phyloP scores from a whole-genome alignment of 1,140 invertebrate species.

The Orussus abietinus region DNA sequence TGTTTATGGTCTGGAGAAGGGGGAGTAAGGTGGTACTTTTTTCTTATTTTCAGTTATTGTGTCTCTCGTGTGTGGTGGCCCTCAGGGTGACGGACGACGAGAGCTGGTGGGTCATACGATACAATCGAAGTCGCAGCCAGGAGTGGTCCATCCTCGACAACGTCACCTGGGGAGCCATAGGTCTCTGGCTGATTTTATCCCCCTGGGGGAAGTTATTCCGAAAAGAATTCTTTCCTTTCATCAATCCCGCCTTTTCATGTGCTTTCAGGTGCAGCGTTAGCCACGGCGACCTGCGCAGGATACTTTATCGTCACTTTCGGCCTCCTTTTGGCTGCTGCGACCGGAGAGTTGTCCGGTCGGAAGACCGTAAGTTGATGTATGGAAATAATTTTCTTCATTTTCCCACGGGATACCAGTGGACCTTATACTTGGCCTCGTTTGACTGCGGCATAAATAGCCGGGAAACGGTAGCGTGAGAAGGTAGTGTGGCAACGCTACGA shows the following conservation, averaged over 20 bases:
- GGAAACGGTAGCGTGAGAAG: slow-evolving; percentile 30
- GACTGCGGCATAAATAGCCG: slow-evolving; percentile 7
- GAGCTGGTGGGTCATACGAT: slow-evolving; percentile 61
- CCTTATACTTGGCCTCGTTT: no score
- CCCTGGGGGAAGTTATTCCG: no score
- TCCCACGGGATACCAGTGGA: no score
- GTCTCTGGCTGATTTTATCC: no score
- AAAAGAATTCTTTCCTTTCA: slow-evolving; percentile 18
- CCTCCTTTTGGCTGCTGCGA: slow-evolving; percentile 61
- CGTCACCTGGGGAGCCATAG: slow-evolving; percentile 67
- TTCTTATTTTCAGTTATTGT: slow-evolving; percentile 58
- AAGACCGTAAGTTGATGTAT: slow-evolving; percentile 61
- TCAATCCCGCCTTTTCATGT: slow-evolving; percentile 11
- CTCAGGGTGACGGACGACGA: slow-evolving; percentile 70
- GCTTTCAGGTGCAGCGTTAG: slow-evolving; percentile 49
- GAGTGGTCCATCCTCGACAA: slow-evolving; percentile 73
- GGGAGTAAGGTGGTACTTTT: no score
- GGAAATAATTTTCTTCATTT: no score
- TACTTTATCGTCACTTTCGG: slow-evolving; percentile 69
- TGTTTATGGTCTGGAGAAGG: no score
- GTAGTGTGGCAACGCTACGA: slow-evolving; percentile 11
- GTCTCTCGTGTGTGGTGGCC: slow-evolving; percentile 62
- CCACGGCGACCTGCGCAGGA: slow-evolving; percentile 56
- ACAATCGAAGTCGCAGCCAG: slow-evolving; percentile 65
- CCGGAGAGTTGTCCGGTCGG: slow-evolving; percentile 62